phyloP scores from a whole-genome alignment of 2,888 invertebrate species.

The Bombylius major region DNA sequence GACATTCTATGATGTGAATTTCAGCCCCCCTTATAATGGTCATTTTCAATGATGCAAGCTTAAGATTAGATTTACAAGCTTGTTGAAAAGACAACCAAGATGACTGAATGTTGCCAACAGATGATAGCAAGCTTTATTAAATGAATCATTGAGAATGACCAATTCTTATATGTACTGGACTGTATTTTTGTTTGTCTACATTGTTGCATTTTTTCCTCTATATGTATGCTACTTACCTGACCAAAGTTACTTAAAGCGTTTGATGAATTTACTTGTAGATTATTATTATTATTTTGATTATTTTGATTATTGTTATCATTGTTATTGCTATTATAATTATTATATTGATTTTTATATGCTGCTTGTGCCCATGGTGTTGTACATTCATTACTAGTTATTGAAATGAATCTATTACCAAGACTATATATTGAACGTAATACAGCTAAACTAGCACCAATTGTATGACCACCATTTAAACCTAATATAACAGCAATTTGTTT shows the following conservation, averaged over 20 bases:
- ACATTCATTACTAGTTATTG: constrained; percentile 50
- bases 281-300: constrained; percentile 12
- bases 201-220: too few species aligned
- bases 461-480: constrained; percentile 54
- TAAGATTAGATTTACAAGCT: too few species aligned
- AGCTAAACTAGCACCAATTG: constrained; percentile 52
- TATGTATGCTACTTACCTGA: constrained; percentile 24
- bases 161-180: too few species aligned
- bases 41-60: too few species aligned
- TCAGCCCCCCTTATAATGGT: too few species aligned
- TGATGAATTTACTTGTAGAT: constrained; percentile 31
- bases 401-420: constrained; percentile 52
- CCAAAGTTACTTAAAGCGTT: constrained; percentile 36
- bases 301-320: constrained; percentile 2
- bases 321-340: constrained; percentile 6
- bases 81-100: too few species aligned
- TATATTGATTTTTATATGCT: not conserved
- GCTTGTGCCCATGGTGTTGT: constrained; percentile 50
- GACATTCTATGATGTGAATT: too few species aligned
- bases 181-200: too few species aligned
- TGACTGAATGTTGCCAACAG: too few species aligned
- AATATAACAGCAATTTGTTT: constrained; percentile 50
- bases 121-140: too few species aligned
- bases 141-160: too few species aligned
- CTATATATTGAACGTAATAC: constrained; percentile 52